phyloP scores from a whole-genome alignment of 2,797 vertebrate genomes.

The Etheostoma perlongum region DNA sequence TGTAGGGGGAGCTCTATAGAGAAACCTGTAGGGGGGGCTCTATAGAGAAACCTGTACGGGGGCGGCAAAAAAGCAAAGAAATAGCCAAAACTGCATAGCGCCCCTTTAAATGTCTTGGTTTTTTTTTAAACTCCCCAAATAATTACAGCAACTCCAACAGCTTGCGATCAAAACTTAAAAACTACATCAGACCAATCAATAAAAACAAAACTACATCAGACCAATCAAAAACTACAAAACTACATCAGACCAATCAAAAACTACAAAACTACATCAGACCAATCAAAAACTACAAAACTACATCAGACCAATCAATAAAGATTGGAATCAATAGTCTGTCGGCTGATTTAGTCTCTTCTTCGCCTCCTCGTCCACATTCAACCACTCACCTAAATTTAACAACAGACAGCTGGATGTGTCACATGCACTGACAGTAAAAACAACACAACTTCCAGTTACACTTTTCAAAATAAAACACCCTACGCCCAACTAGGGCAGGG shows the following conservation, averaged over 20 bases:
- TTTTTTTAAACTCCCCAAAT: too few relatives aligned
- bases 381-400: conserved; percentile 30
- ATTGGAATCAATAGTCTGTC: not conserved
- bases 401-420: conserved; percentile 57
- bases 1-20: too few relatives aligned
- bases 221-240: too few relatives aligned
- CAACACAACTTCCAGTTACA: not conserved
- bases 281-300: not conserved
- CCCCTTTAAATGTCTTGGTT: too few relatives aligned
- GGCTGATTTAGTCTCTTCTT: conserved; percentile 3
- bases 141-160: not conserved
- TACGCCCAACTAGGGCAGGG: too few relatives aligned
- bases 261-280: too few relatives aligned
- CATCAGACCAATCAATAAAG: not conserved
- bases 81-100: too few relatives aligned
- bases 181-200: not conserved
- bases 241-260: too few relatives aligned
- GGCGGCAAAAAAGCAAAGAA: too few relatives aligned
- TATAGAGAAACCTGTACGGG: too few relatives aligned
- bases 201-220: too few relatives aligned
- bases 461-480: conserved; percentile 42
- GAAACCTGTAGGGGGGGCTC: too few relatives aligned
- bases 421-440: not conserved
- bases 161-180: not conserved
- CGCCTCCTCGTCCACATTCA: conserved; percentile 14